These are phyloP conservation scores for Drosophila gaucha DNA, from an alignment of 2,888 invertebrate genomes.

Conservation along the genomic window DNA sequence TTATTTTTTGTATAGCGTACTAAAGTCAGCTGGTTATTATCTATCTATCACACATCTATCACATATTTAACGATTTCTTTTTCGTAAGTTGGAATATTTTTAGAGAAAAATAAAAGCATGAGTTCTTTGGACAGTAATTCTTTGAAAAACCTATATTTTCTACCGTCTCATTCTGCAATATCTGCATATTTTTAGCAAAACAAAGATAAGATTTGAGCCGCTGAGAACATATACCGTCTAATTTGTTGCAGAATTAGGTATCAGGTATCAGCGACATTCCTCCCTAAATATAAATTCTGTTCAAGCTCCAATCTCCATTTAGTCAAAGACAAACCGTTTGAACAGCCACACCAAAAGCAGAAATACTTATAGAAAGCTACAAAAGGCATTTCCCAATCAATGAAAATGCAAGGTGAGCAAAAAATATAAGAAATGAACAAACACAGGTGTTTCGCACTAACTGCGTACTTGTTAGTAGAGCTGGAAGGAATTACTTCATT, in stretches of 20 bases:
- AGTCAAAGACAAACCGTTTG: slow-evolving; percentile 41
- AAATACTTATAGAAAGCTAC: not conserved
- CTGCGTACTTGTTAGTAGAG: not conserved
- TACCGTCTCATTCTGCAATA: slow-evolving; percentile 9
- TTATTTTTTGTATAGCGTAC: not conserved
- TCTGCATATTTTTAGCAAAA: slow-evolving; percentile 40
- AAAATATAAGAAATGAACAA: not conserved
- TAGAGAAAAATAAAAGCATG: not conserved
- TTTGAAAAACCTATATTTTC: slow-evolving; percentile 10
- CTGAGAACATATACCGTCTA: slow-evolving; percentile 35
- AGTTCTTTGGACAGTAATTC: too few relatives aligned
- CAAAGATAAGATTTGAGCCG: slow-evolving; percentile 62
- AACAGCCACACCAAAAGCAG: slow-evolving; percentile 19
- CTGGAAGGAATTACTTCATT: not conserved
- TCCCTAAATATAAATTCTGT: slow-evolving; percentile 59
- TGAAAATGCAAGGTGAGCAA: slow-evolving; percentile 44
- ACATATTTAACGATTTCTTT: not conserved
- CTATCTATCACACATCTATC: not conserved
- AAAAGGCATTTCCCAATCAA: slow-evolving; percentile 26
- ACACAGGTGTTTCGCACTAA: not conserved
- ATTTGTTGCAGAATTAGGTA: slow-evolving; percentile 49
- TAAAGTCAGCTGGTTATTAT: slow-evolving; percentile 4
- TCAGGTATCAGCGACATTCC: slow-evolving; percentile 41
- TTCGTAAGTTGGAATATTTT: not conserved
- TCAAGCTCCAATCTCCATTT: slow-evolving; percentile 46